phyloP scores from a whole-genome alignment of 2,797 vertebrate genomes.

The Propithecus perrieri region DNA sequence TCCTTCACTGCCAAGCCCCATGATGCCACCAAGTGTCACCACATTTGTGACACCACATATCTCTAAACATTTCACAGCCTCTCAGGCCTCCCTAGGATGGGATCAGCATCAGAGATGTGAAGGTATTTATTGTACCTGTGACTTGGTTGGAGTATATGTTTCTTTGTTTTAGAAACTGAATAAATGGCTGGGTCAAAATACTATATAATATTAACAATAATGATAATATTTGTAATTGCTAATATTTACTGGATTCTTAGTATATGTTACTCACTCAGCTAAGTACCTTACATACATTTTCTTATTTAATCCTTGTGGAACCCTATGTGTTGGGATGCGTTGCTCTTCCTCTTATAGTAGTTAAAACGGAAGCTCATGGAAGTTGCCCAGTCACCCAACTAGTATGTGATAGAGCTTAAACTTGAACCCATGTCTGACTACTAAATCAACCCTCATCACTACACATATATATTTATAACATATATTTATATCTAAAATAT shows the following conservation, averaged over 20 bases:
- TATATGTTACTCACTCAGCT: neutral
- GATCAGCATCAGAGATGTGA: neutral
- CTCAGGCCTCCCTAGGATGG: neutral
- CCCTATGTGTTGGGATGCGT: neutral
- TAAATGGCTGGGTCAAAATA: neutral
- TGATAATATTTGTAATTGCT: neutral
- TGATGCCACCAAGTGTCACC: neutral
- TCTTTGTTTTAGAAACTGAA: constrained; percentile 32
- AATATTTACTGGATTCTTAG: neutral
- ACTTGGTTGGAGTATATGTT: neutral
- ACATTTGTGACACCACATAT: neutral
- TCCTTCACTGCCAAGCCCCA: neutral
- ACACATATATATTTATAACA: neutral
- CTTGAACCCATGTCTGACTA: neutral
- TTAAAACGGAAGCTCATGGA: neutral
- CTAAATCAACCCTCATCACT: neutral
- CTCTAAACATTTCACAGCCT: neutral
- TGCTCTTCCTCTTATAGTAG: neutral
- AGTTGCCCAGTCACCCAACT: neutral
- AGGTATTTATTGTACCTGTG: neutral
- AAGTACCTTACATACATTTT: neutral
- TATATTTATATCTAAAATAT: neutral
- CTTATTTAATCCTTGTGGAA: neutral
- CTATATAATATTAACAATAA: neutral
- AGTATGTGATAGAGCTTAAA: neutral